Percentiles rank a stretch among this genome's conserved stretches.
These are phyloP conservation scores for Castor canadensis DNA, from an alignment of 2,113 vertebrate genomes.

Conservation along the genomic window DNA sequence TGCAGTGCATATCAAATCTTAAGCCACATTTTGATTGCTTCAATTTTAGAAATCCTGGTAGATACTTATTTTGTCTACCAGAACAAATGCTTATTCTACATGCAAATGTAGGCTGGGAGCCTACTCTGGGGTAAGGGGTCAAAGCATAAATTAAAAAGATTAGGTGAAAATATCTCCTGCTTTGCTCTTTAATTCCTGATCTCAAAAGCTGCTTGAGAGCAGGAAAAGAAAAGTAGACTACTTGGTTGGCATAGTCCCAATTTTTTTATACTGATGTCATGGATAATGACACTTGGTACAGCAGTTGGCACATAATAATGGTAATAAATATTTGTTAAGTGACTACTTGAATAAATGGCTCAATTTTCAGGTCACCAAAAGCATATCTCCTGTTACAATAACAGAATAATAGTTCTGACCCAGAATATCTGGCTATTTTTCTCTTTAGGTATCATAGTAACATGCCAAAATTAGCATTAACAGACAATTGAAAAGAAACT, in stretches of 20 bases:
- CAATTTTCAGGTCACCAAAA: background rate
- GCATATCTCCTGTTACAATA: background rate
- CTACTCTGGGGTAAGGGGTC: background rate
- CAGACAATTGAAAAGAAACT: constrained; percentile 17
- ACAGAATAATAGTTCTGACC: constrained; percentile 7
- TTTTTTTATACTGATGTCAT: background rate
- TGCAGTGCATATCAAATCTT: background rate
- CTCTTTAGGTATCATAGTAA: background rate
- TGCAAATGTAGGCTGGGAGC: background rate
- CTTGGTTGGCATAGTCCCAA: background rate
- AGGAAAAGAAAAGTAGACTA: background rate
- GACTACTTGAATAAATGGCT: background rate
- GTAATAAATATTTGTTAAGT: constrained; percentile 29
- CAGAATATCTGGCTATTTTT: background rate
- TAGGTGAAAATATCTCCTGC: background rate
- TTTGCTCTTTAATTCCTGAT: background rate
- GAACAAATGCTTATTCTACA: background rate
- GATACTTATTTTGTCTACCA: background rate
- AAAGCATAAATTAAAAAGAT: constrained; percentile 14
- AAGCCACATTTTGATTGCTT: background rate
- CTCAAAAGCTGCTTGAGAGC: background rate
- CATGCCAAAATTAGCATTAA: constrained; percentile 11
- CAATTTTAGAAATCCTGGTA: background rate
- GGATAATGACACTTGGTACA: background rate
- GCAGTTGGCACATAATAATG: background rate